Base-by-base conservation (phyloP, 2,888 invertebrate genomes). In the Eupithecia exiguata region DNA sequence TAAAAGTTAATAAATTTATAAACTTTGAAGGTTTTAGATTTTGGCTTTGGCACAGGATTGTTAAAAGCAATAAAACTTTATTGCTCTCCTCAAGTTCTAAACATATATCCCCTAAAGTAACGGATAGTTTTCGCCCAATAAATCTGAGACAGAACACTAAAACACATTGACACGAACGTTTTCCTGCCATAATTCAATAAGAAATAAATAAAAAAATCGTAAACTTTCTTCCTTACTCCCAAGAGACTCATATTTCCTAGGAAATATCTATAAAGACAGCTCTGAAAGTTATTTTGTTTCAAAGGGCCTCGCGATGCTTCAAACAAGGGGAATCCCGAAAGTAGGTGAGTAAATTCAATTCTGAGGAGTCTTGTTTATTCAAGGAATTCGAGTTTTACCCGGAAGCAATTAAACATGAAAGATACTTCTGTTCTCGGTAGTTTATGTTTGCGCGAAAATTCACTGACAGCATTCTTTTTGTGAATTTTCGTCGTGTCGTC, bases 271-370 rank as follows among this genome's bases (percentile, higher is more conserved):
- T 77, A 76, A 76, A 76, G 79, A 69, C 76, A 78, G 75, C 67
- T 74, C 69, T 63, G 79, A 79, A 79, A 83, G 81, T 80, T 84
- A 83, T 84, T 84, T 82, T 81, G 80, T 85, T 83, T 85, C 84
- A 84, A 84, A 84, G 81, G 77, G 71, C 71, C 77, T 72, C 68
- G 74, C 75, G 68, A 73, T 76, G 76, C 75, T 75, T 79, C 71
- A 74, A 80, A 80, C 77, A 71, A 77, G 77, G 77, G 76, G 76
- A 81, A 79, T 80, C 77, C 71, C 70, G 68, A 82, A 82, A 80
- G 74, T 53, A 70, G 68, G 46, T 71, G 58, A 40, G 71, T 78
- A 81, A 83, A 86, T 83, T 84, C 79, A 81, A 78, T 79, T 81
- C 77, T 67, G 71, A 62, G 76, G 79, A 80, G 76, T 74, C 74